Evolutionary conservation across 2,797 vertebrate species (phyloP).

Genomic region (Hippocampus kuda): DNA sequence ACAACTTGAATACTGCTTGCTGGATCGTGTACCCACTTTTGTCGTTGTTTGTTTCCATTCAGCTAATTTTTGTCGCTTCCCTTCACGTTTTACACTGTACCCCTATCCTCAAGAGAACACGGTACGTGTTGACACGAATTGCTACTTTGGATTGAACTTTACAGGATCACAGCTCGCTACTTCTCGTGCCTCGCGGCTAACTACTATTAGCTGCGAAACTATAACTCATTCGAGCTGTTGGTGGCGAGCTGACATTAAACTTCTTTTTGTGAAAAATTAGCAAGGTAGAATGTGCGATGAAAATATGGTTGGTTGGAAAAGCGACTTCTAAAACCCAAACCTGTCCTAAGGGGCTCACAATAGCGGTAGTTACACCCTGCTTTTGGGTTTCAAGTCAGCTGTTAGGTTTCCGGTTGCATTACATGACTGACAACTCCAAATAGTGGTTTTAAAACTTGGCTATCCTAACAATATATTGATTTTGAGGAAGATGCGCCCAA

Average conservation of each 20-base stretch:
- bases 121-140: conserved; percentile 20
- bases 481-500: too few relatives aligned
- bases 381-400: neutral
- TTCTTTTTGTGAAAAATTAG: neutral
- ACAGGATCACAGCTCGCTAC: neutral
- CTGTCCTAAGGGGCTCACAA: neutral
- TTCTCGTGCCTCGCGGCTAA: conserved; percentile 4
- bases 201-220: conserved; percentile 32
- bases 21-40: conserved; percentile 11
- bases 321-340: neutral
- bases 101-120: conserved; percentile 14
- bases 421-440: too few relatives aligned
- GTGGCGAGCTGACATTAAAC: conserved; percentile 8
- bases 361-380: neutral
- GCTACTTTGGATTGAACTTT: neutral
- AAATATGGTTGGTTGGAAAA: neutral
- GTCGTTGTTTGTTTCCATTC: conserved; percentile 1
- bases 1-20: conserved; percentile 14
- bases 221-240: neutral
- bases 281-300: neutral
- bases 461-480: too few relatives aligned
- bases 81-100: conserved; percentile 2
- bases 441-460: too few relatives aligned
- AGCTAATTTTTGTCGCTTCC: neutral
- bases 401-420: neutral